Conservation (phyloP, 1,140 invertebrate genomes). For the Zaprionus tsacasi region DNA sequence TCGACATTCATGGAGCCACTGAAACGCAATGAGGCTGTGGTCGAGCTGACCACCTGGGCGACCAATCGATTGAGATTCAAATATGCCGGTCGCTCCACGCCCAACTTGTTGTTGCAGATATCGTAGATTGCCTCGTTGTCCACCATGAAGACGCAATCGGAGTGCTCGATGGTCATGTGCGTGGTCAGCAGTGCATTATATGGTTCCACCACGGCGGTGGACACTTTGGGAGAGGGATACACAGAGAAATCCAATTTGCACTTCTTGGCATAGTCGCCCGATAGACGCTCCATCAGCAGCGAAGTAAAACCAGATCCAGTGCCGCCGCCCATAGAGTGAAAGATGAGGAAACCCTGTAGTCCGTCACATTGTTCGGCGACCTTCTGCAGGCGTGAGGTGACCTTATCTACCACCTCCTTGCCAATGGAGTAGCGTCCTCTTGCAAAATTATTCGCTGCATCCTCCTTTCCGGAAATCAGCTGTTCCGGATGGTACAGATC, state of each 20-base stretch:
- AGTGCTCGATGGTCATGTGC: conserved; percentile 90
- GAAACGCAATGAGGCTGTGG: conserved; percentile 92
- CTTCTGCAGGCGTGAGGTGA: conserved; percentile 89
- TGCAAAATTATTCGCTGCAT: conserved; percentile 93
- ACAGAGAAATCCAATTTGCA: conserved; percentile 90
- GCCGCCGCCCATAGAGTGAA: conserved; percentile 92
- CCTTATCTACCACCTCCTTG: conserved; percentile 90
- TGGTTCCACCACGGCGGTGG: conserved; percentile 94
- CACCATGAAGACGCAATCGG: conserved; percentile 93
- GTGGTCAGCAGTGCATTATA: conserved; percentile 93
- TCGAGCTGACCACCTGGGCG: conserved; percentile 89
- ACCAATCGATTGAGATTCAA: conserved; percentile 91
- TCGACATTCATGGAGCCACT: conserved; percentile 94
- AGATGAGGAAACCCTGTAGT: conserved; percentile 92
- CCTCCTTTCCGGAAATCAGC: conserved; percentile 91
- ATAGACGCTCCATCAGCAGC: conserved; percentile 88
- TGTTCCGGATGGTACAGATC: conserved; percentile 89
- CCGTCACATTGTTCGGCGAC: conserved; percentile 92
- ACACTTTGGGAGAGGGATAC: conserved; percentile 91
- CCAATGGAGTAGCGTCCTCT: conserved; percentile 91
- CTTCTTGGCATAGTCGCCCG: conserved; percentile 88
- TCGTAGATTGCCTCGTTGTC: conserved; percentile 95
- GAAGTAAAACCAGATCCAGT: conserved; percentile 91
- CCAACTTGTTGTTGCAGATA: conserved; percentile 89
- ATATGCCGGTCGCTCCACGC: conserved; percentile 90